Conservation (phyloP, 2,888 invertebrate species). For the Nematopogon swammerdamellus region DNA sequence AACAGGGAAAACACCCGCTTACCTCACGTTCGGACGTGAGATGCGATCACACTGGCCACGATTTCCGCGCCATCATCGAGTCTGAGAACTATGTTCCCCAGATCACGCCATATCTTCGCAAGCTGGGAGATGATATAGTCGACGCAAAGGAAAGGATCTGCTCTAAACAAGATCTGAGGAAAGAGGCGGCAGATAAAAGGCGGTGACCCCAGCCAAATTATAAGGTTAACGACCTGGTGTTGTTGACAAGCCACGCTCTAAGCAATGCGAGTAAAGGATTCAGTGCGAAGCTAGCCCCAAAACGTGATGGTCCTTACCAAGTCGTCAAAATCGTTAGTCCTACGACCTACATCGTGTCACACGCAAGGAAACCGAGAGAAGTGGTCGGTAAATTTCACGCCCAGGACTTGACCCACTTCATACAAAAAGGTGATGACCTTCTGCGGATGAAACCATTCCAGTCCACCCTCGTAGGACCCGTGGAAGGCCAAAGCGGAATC, state of each 20-base stretch:
- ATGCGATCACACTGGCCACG: constrained; percentile 11
- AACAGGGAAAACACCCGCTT: constrained; percentile 16
- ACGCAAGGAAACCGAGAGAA: too few relatives aligned
- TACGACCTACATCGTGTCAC: too few relatives aligned
- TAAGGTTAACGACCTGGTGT: constrained; percentile 14
- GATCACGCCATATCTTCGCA: constrained; percentile 1
- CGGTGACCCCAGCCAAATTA: constrained; percentile 11
- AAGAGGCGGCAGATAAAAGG: constrained; percentile 10
- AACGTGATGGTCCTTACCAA: constrained; percentile 20
- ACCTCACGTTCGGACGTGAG: constrained; percentile 17
- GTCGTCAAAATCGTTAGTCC: constrained; percentile 7
- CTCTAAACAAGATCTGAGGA: constrained; percentile 11
- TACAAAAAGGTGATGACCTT: too few relatives aligned
- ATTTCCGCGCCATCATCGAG: constrained; percentile 5
- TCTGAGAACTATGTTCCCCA: background rate
- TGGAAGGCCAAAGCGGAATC: too few relatives aligned
- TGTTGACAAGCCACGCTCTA: constrained; percentile 13
- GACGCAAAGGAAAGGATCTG: constrained; percentile 11
- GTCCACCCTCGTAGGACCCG: too few relatives aligned
- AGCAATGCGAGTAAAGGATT: constrained; percentile 12
- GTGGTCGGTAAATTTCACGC: too few relatives aligned
- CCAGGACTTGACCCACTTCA: too few relatives aligned
- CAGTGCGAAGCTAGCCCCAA: constrained; percentile 18
- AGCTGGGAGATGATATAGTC: constrained; percentile 6
- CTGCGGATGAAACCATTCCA: too few relatives aligned